Evolutionary conservation across 2,888 invertebrate species (phyloP), one percentile per base, ranked within the genome.

Genomic region (Sceliomorpha sp.): DNA sequence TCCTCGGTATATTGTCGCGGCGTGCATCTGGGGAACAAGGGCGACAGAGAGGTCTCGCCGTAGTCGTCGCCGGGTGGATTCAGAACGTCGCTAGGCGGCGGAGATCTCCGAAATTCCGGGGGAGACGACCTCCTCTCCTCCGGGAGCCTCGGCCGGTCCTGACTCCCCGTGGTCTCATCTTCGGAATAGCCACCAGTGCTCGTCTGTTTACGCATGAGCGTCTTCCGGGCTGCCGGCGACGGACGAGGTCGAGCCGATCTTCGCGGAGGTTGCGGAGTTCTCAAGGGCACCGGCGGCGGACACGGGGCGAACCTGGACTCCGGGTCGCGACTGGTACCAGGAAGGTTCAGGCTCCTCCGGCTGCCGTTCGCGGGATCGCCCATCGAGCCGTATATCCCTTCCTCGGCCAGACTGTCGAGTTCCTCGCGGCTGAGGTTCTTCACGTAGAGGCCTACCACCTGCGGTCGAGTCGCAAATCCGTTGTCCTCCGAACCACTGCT

Each of bases 401-500:
- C 81, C 34, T 78, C 74, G n/a, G 79, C 75, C 48, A 83, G 69
- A 15, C 76, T 78, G 51, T 80, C 79, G 56, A 81, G 64, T 47
- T 84, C 83, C 63, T 84, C 81, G 36, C 79, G 72, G 70, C 81
- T 82, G 26, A 81, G 74, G 59, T 81, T 79, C 67, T 77, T 79
- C 47, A 81, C 76, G 72, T 81, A 82, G 47, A 85, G 79, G 8
- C 73, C 76, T 17, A 67, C 70, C 39, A 73, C 72, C 51, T 59
- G 68, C 8, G 75, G 73, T 27, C 70, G 74, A 17, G 63, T 56
- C 45, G 78, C 73, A 68, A 85, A 86, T 51, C 85, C 86, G 76
- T 86, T 85, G 73, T 85, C 86, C 79, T 86, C 86, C 64, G 85
- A 84, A 72, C 81, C 78, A 75, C 83, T 82, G 78, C 84, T 83